A percentile compares a stretch with the other conserved stretches of the same genome.
phyloP scores from a whole-genome alignment of 2,797 vertebrate genomes.

The Falco biarmicus region DNA sequence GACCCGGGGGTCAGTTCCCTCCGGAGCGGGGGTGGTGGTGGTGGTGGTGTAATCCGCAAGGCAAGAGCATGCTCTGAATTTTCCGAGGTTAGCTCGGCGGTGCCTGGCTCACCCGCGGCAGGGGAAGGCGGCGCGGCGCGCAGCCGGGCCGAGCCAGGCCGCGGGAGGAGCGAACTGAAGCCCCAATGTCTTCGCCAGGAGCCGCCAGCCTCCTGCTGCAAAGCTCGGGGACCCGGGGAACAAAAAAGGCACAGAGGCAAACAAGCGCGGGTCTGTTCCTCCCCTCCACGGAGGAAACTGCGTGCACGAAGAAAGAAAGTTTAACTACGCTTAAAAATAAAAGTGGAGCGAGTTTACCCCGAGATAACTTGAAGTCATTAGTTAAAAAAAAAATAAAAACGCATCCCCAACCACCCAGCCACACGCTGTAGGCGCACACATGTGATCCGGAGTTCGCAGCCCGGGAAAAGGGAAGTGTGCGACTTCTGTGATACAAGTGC shows the following conservation, averaged over 20 bases:
- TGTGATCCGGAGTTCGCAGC: not conserved
- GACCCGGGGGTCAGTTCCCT: conserved; percentile 78
- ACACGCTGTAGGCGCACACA: not conserved
- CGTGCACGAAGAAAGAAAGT: conserved; percentile 48
- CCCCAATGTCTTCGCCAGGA: conserved; percentile 21
- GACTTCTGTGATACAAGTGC: conserved; percentile 16
- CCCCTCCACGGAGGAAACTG: not conserved
- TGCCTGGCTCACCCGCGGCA: conserved; percentile 5
- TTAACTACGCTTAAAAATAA: conserved; percentile 44
- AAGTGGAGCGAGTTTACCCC: not conserved
- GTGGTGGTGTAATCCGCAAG: not conserved
- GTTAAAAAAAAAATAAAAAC: not conserved
- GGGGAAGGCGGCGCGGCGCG: not conserved
- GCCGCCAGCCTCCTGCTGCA: conserved; percentile 23
- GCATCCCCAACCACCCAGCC: not conserved
- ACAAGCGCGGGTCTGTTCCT: conserved; percentile 56
- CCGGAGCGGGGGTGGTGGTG: conserved; percentile 3
- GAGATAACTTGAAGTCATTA: conserved; percentile 20
- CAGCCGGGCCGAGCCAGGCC: conserved; percentile 27
- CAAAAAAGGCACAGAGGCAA: conserved; percentile 53
- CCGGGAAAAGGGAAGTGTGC: not conserved
- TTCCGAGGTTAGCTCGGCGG: not conserved
- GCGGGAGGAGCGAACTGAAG: conserved; percentile 44
- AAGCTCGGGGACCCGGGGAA: conserved; percentile 42
- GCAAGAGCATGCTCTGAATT: conserved; percentile 23